Base-by-base conservation (phyloP, 2,888 invertebrate species). In the Apamea crenata region DNA sequence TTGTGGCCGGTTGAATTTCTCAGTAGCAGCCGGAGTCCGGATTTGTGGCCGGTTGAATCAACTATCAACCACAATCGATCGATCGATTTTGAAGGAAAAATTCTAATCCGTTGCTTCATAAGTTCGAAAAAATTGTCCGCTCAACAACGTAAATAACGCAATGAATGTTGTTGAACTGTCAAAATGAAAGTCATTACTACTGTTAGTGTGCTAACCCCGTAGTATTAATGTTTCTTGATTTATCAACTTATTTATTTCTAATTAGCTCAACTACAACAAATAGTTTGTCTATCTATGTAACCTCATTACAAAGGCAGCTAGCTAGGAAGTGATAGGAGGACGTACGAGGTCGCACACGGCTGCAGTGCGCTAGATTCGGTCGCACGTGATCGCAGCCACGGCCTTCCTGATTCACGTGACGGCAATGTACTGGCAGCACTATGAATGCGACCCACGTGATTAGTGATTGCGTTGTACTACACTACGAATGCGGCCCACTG, bases 341-440 rank as follows among this genome's bases (percentile, higher is more conserved):
- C 70, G 32, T 6, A 16, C n/a, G 69, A 73, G 77, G 61, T 36
- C 73, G 61, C 53, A 32, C 7, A 8, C 44, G 74, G 75, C 65
- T 76, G 81, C 72, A 73, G 47, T 86, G 88, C 67, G 63, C 84
- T 79, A 82, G 70, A 72, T 86, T 82, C 63, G 74, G 50, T 14
- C 50, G 73, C 88, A 83, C 86, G 84, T 88, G 88, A 77, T 77
- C 61, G 66, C 50, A 47, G 12, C n/a, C 25, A 0, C 67, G 79
- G 71, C 83, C 77, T 83, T 81, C 56, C 47, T 40, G 16, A 53
- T 50, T 65, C 83, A 85, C 83, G 83, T 75, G 75, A 77, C 61
- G 21, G 36, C 12, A 32, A n/a, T 59, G 63, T 29, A 32, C 10
- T 21, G 36, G 44, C 59, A 59, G 32, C 25, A 70, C 80, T 73